These are phyloP conservation scores for Drosophila parthenogenetica DNA, from an alignment of 2,888 invertebrate genomes.

Conservation along the genomic window DNA sequence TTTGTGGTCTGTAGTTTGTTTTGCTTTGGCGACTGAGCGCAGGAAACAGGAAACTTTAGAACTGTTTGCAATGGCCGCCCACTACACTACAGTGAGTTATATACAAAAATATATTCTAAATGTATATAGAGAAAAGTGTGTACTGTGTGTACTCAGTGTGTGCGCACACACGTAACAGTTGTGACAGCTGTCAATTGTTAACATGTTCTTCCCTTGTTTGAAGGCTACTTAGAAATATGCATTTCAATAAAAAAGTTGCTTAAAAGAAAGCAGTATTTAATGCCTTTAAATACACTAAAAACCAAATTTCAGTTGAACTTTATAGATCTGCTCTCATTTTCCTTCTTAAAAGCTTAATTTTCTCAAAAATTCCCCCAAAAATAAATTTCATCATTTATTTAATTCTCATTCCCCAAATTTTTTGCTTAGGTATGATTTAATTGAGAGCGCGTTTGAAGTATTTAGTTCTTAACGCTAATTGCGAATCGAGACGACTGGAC, in stretches of 20 bases:
- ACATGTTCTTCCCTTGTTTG: constrained; percentile 1
- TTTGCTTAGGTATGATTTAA: constrained; percentile 22
- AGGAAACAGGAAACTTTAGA: constrained; percentile 51
- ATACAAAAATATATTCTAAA: constrained; percentile 3
- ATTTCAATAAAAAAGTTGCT: no score
- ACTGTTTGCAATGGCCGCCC: constrained; percentile 41
- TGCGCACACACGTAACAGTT: constrained; percentile 59
- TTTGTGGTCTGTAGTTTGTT: constrained; percentile 50
- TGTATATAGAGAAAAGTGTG: constrained; percentile 19
- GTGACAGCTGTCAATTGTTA: constrained; percentile 29
- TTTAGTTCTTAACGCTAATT: constrained; percentile 58
- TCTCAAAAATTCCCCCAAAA: neutral
- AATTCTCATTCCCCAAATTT: neutral
- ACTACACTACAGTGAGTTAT: constrained; percentile 13
- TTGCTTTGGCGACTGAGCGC: constrained; percentile 25
- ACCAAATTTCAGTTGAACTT: no score
- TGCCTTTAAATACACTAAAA: neutral
- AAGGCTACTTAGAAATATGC: constrained; percentile 1
- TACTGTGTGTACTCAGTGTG: neutral
- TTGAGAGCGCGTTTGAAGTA: constrained; percentile 12
- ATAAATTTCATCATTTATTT: constrained; percentile 7
- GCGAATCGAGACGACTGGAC: constrained; percentile 14
- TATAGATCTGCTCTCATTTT: neutral
- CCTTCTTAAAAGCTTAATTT: neutral
- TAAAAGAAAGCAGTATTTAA: no score